Conservation (phyloP, 2,113 vertebrate genomes). For the Antechinus flavipes region DNA sequence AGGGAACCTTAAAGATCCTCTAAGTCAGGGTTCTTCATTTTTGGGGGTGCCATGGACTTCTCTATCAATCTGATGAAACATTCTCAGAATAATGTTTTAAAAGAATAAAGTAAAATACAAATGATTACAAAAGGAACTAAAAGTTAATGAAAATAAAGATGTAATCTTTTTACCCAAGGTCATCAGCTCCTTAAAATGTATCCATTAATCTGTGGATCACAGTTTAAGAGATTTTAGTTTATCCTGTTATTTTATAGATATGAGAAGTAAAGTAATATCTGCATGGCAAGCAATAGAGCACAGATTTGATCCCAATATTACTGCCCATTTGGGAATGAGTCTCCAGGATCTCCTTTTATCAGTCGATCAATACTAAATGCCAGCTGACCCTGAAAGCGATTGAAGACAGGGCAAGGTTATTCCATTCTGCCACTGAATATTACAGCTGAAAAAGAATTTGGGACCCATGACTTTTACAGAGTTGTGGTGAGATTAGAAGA, state of each 20-base stretch:
- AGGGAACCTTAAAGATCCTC: background rate
- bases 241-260: background rate
- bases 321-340: background rate
- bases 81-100: background rate
- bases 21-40: background rate
- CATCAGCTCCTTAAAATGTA: too few relatives aligned
- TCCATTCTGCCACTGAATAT: background rate
- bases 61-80: background rate
- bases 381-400: background rate
- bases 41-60: background rate
- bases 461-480: background rate
- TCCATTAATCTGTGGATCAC: background rate
- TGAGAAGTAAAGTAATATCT: background rate
- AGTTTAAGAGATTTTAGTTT: background rate
- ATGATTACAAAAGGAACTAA: background rate
- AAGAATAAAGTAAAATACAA: background rate
- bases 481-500: background rate
- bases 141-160: background rate
- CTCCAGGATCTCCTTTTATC: background rate
- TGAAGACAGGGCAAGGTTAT: background rate
- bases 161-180: background rate
- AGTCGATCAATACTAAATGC: background rate
- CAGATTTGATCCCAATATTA: background rate
- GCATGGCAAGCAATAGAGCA: background rate
- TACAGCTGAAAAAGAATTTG: background rate